Evolutionary conservation across 1,140 invertebrate genomes (phyloP).

Genomic region (Musca domestica): DNA sequence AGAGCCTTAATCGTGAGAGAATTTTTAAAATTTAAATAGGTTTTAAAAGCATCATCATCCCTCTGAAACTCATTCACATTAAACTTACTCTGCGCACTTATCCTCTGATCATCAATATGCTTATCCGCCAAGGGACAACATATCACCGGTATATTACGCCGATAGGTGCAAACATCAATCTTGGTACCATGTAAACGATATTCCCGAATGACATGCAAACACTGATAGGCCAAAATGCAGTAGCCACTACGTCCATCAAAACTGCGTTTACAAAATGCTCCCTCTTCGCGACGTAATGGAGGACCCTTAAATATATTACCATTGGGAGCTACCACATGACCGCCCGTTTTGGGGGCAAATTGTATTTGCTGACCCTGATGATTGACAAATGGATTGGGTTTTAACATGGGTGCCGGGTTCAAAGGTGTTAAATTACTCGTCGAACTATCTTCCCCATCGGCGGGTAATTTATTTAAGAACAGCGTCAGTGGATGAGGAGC

Average conservation of each 20-base stretch:
- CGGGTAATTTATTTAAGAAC: not conserved
- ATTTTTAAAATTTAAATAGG: too few relatives aligned
- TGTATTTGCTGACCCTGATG: constrained; percentile 6
- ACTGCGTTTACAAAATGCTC: constrained; percentile 45
- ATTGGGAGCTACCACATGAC: not conserved
- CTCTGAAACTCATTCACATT: too few relatives aligned
- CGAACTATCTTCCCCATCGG: not conserved
- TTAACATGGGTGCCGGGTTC: constrained; percentile 9
- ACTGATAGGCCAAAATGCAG: constrained; percentile 49
- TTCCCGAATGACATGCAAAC: constrained; percentile 45
- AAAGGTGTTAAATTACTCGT: not conserved
- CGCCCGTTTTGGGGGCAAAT: not conserved
- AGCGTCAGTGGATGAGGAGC: not conserved
- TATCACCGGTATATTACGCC: constrained; percentile 46
- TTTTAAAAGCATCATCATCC: too few relatives aligned
- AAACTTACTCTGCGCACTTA: constrained; percentile 42
- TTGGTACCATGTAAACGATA: constrained; percentile 44
- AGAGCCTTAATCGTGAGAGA: too few relatives aligned
- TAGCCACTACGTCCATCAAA: constrained; percentile 49
- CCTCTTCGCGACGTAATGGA: constrained; percentile 30
- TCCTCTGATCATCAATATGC: constrained; percentile 39
- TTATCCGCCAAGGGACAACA: constrained; percentile 48
- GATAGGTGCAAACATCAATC: constrained; percentile 47
- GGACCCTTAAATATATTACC: constrained; percentile 1
- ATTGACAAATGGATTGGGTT: constrained; percentile 21